Conservation (phyloP, 2,113 vertebrate species). For the Nanger granti region DNA sequence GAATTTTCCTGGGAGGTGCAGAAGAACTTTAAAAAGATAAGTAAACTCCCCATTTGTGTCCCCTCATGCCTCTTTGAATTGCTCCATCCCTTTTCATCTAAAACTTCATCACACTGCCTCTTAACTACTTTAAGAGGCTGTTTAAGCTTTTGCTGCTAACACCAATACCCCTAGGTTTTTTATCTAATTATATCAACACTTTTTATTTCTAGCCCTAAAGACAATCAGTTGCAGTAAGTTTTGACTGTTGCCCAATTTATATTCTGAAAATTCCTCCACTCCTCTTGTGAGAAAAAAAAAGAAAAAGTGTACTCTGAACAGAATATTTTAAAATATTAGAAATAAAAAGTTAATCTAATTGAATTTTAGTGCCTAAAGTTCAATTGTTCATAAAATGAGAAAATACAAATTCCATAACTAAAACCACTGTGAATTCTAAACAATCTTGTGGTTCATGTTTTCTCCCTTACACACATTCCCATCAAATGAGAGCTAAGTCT, state of each 20-base stretch:
- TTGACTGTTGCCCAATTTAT: conserved; percentile 24
- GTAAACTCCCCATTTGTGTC: background rate
- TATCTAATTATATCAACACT: conserved; percentile 55
- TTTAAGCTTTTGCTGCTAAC: background rate
- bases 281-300: background rate
- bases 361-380: conserved; percentile 7
- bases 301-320: background rate
- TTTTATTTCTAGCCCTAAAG: conserved; percentile 54
- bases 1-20: background rate
- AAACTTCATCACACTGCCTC: background rate
- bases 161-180: background rate
- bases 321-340: background rate
- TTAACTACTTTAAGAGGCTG: background rate
- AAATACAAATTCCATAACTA: background rate
- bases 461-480: background rate
- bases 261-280: conserved; percentile 31
- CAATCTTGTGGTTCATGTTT: background rate
- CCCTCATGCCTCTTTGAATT: background rate
- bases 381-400: background rate
- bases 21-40: background rate
- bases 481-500: background rate
- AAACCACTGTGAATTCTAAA: background rate
- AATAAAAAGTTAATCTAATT: background rate
- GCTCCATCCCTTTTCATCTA: background rate
- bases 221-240: conserved; percentile 9